Base-by-base conservation (phyloP, 2,888 invertebrate species). In the Villa cingulata region DNA sequence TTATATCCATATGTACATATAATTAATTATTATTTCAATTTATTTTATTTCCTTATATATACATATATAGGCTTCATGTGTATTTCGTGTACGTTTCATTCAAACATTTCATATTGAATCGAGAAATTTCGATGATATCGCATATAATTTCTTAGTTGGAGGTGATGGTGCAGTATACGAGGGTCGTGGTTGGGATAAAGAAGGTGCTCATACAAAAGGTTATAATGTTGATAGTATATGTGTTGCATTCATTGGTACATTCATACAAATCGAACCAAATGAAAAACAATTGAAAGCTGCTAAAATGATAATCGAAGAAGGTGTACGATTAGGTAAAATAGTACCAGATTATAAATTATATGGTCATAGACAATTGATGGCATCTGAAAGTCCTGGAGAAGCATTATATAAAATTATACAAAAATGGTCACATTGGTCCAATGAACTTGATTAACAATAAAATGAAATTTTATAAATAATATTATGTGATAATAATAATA, bases 61-160 rank as follows among this genome's bases (percentile, higher is more conserved):
- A 27, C 6, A 32, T 32, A 70, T 69, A 34, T 66, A 76, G 72
- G 76, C 76, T 2, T 66, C 72, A 49, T 81, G 81, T 52, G 72
- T 75, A 2, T 70, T 74, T 10, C 71, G 72, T 2, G 78, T 81
- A 2, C 73, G 80, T 15, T 62, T 71, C 23, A 76, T 81, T 42
- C 85, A 85, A 63, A 74, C 70, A 20, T 82, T 72, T 56, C 84
- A 87, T 62, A 79, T 86, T 34, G 81, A 83, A 55, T 74, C 75
- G 18, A 66, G 64, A 48, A 62, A 70, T 0, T 81, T 80, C 74
- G 72, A 70, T 49, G 86, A 86, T 59, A 84, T 86, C 20, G 79
- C 72, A 0, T 87, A 84, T 62, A 88, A 84, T 60, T 89, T 86
- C 56, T 65, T 88, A 3, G 75, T 88, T 3, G 87, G 85, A 1